phyloP scores from a whole-genome alignment of 2,888 invertebrate species.

The Dioctria rufipes region DNA sequence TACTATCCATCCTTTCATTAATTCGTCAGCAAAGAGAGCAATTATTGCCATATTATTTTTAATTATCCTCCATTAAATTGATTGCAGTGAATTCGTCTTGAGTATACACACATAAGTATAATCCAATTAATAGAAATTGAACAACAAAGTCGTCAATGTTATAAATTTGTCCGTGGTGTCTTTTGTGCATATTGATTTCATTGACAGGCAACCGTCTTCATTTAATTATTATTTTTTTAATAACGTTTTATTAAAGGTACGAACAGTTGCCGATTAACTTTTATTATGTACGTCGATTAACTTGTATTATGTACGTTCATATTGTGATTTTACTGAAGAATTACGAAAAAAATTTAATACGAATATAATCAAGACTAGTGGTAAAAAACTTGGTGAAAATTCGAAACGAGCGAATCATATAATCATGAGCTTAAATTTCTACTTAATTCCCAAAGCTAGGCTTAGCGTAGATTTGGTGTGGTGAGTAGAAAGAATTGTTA shows the following conservation, averaged over 20 bases:
- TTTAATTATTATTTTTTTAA: conserved; percentile 1
- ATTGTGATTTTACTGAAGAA: too few relatives aligned
- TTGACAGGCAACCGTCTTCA: conserved; percentile 10
- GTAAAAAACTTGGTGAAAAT: background rate
- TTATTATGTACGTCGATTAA: too few relatives aligned
- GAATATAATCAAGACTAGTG: background rate
- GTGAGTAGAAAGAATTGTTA: background rate
- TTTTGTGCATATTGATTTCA: conserved; percentile 27
- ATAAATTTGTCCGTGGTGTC: background rate
- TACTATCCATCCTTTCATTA: background rate
- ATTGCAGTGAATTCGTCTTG: conserved; percentile 15
- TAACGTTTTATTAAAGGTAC: background rate
- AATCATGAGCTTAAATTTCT: conserved; percentile 36
- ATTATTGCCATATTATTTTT: conserved; percentile 22
- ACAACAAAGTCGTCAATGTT: background rate
- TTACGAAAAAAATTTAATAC: too few relatives aligned
- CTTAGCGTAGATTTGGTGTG: conserved; percentile 27
- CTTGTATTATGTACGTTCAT: too few relatives aligned
- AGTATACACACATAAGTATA: background rate
- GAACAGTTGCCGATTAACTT: background rate
- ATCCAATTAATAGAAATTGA: conserved; percentile 35
- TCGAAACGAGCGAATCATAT: background rate
- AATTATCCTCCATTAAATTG: conserved; percentile 43
- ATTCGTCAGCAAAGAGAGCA: background rate
- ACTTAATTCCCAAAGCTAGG: conserved; percentile 19